Percentiles rank a stretch among this genome's conserved stretches.
Evolutionary conservation across 1,140 invertebrate species (phyloP).

Genomic region (Sycophila sp.): DNA sequence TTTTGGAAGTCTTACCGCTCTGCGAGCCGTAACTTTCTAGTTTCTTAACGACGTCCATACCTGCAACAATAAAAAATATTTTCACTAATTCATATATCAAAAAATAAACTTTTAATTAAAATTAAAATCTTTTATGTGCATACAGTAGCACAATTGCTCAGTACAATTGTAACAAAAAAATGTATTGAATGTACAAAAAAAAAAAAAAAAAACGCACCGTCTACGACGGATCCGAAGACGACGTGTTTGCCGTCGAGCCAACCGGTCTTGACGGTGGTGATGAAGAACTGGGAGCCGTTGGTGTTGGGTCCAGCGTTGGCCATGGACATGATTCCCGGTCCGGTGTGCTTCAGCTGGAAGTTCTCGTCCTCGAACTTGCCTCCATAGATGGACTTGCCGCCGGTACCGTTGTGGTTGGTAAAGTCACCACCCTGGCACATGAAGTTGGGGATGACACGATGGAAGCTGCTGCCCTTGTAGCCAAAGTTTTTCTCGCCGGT

Average conservation of each 20-base stretch:
- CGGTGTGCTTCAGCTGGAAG: conserved; percentile 80
- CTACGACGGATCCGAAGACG: conserved; percentile 84
- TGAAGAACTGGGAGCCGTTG: conserved; percentile 89
- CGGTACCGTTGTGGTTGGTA: conserved; percentile 81
- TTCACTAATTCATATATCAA: too few relatives aligned
- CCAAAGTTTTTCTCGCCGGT: conserved; percentile 85
- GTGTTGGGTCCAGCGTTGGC: conserved; percentile 83
- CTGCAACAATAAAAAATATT: conserved; percentile 56
- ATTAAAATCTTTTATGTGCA: too few relatives aligned
- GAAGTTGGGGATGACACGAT: conserved; percentile 88
- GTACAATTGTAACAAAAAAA: too few relatives aligned
- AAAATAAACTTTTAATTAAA: too few relatives aligned
- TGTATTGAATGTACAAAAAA: neutral
- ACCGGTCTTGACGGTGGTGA: conserved; percentile 80
- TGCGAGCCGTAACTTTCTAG: conserved; percentile 83
- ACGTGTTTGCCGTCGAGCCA: conserved; percentile 89
- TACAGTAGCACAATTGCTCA: too few relatives aligned
- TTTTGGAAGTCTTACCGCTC: conserved; percentile 84
- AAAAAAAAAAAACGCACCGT: conserved; percentile 52
- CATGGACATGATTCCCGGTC: conserved; percentile 79
- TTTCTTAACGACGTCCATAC: conserved; percentile 85
- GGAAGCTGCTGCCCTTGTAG: conserved; percentile 82
- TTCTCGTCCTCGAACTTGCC: conserved; percentile 85
- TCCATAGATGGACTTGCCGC: conserved; percentile 84
- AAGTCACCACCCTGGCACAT: conserved; percentile 87